phyloP scores from a whole-genome alignment of 2,797 vertebrate genomes.

The Bradypus variegatus region DNA sequence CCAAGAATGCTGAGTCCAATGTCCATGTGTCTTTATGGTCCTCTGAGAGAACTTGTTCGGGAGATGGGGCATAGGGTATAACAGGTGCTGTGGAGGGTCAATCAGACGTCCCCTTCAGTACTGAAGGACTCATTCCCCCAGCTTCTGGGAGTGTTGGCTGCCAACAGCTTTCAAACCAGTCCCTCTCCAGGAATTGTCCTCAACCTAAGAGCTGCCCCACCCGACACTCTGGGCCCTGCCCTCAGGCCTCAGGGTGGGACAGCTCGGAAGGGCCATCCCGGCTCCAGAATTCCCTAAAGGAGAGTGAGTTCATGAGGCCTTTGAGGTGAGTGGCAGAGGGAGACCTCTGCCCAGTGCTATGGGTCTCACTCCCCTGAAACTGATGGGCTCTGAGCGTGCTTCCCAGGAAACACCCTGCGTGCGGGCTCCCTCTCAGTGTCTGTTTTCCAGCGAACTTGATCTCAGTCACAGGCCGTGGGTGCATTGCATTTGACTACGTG shows the following conservation, averaged over 20 bases:
- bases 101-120: background rate
- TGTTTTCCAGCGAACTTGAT: background rate
- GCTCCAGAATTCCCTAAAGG: background rate
- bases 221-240: no score
- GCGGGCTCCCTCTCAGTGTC: no score
- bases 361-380: accelerated
- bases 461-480: background rate
- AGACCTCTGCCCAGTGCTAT: background rate
- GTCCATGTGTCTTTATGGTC: background rate
- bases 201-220: background rate
- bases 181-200: background rate
- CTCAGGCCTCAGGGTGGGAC: no score
- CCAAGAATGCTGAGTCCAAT: background rate
- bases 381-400: background rate
- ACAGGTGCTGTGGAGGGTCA: background rate
- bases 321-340: no score
- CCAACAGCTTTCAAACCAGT: background rate
- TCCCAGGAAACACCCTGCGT: background rate
- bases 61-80: background rate
- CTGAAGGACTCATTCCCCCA: no score
- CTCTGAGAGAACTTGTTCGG: background rate
- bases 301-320: background rate
- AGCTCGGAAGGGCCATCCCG: background rate
- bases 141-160: background rate
- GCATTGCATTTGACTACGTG: background rate